Percentiles rank a stretch among this genome's conserved stretches.
phyloP scores from a whole-genome alignment of 1,140 invertebrate species.

The Ephestia elutella region DNA sequence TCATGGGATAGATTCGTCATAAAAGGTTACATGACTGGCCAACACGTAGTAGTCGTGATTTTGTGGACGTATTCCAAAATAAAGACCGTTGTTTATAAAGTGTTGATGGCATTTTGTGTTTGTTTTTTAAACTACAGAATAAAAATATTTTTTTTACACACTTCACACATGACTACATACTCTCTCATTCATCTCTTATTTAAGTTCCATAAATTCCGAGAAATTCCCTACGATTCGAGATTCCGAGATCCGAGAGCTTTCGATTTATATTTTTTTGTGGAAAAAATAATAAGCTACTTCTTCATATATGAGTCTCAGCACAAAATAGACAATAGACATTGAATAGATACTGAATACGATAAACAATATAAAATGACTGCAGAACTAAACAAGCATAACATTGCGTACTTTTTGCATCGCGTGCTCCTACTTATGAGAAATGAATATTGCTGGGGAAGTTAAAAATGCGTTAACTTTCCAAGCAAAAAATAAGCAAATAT shows the following conservation, averaged over 20 bases:
- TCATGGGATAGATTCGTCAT: constrained; percentile 55
- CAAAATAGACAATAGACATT: neutral
- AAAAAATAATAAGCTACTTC: too few relatives aligned
- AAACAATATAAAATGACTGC: constrained; percentile 2
- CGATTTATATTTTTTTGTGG: too few relatives aligned
- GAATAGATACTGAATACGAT: neutral
- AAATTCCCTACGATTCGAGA: too few relatives aligned
- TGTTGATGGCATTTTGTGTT: neutral
- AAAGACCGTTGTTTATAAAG: neutral
- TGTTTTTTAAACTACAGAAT: too few relatives aligned
- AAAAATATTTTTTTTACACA: too few relatives aligned
- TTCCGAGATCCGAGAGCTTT: too few relatives aligned
- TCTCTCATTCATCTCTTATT: too few relatives aligned
- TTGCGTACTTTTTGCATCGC: neutral
- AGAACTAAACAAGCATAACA: neutral
- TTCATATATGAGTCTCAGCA: too few relatives aligned
- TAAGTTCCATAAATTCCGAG: too few relatives aligned
- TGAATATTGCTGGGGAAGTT: constrained; percentile 8
- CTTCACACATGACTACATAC: too few relatives aligned
- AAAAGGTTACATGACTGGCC: constrained; percentile 51
- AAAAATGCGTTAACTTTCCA: constrained; percentile 13
- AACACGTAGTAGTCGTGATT: constrained; percentile 59
- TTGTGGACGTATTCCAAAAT: constrained; percentile 10
- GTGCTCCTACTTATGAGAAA: constrained; percentile 5
- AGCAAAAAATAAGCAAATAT: neutral